Evolutionary conservation across 1,140 invertebrate genomes (phyloP), one percentile per base, ranked within the genome.

Genomic region (Drosophila setifemur): DNA sequence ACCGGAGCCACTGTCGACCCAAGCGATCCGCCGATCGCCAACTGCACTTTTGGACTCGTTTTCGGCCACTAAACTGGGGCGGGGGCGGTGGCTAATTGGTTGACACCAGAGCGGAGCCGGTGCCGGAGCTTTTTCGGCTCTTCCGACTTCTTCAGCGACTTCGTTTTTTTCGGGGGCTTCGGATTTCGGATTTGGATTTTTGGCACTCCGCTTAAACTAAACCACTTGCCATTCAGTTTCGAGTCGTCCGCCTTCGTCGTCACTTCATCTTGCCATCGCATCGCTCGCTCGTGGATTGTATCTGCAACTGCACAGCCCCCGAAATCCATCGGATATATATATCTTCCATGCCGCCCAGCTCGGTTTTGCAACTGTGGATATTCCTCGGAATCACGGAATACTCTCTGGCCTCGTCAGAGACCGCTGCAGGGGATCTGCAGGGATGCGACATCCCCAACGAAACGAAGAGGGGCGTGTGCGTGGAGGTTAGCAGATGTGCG

Each of bases 391-490:
- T 58, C 39, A 31, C n/a, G n/a, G n/a, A n/a, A n/a, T n/a, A n/a
- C n/a, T n/a, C 31, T 29, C n/a, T 29, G 12, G 23, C 26, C n/a
- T 28, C 29, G 9, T 39, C 33, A 11, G 21, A 40, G 1, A 7
- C 26, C 18, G 12, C 12, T 21, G 3, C 9, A 28, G 7, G 4
- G 33, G 21, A 12, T 2, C 45, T 29, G 2, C 58, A 35, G 39
- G 9, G 21, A 48, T 90, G 89, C 23, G 79, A 85, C 11, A 90
- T 90, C 53, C 89, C 89, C 33, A 90, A 90, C 52, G 87, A 90
- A 16, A 37, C 63, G 3, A 83, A 88, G 44, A 48, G 66, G 2
- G 89, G 89, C 11, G 18, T 88, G 18, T 90, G 89, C 26, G 16
- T 90, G 16, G 50, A 69, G 44, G 79, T 89, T 7, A 61, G 71